Conservation (phyloP, 2,888 invertebrate species). For the Melieria picta region DNA sequence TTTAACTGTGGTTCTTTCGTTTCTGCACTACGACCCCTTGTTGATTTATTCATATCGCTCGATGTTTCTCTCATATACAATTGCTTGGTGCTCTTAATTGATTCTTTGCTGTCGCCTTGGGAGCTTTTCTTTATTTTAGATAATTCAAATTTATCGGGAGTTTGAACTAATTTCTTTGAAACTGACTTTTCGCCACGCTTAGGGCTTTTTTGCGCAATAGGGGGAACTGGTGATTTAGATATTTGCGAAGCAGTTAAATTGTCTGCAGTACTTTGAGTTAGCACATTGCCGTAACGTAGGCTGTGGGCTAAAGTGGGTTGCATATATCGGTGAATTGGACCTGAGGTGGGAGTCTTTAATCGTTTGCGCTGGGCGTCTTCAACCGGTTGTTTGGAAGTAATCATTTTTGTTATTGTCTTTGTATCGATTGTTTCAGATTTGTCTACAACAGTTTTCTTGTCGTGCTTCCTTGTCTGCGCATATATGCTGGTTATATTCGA, state of each 20-base stretch:
- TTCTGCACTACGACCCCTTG: slow-evolving; percentile 1
- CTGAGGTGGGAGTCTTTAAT: slow-evolving; percentile 48
- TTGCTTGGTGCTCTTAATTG: slow-evolving; percentile 48
- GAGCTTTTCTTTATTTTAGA: slow-evolving; percentile 43
- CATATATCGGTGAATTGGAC: slow-evolving; percentile 69
- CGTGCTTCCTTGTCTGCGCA: slow-evolving; percentile 41
- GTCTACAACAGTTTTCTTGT: slow-evolving; percentile 17
- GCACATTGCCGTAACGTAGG: slow-evolving; percentile 67
- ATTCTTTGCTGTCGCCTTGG: slow-evolving; percentile 51
- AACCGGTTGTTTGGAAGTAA: slow-evolving; percentile 24
- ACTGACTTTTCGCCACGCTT: slow-evolving; percentile 31
- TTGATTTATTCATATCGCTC: slow-evolving; percentile 46
- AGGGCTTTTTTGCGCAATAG: slow-evolving; percentile 39
- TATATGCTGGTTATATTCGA: slow-evolving; percentile 42
- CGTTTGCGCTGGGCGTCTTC: slow-evolving; percentile 44
- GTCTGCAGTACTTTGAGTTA: slow-evolving; percentile 26
- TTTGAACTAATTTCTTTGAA: slow-evolving; percentile 41
- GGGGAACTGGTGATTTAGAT: slow-evolving; percentile 51
- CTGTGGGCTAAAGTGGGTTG: slow-evolving; percentile 71
- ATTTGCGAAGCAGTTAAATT: slow-evolving; percentile 46
- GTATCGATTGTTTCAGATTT: slow-evolving; percentile 18
- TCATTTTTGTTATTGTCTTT: slow-evolving; percentile 38
- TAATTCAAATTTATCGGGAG: slow-evolving; percentile 31
- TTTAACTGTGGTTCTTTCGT: not conserved
- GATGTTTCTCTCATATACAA: slow-evolving; percentile 50